Base-by-base conservation (phyloP, 2,797 vertebrate genomes). In the Neoniphon sammara region DNA sequence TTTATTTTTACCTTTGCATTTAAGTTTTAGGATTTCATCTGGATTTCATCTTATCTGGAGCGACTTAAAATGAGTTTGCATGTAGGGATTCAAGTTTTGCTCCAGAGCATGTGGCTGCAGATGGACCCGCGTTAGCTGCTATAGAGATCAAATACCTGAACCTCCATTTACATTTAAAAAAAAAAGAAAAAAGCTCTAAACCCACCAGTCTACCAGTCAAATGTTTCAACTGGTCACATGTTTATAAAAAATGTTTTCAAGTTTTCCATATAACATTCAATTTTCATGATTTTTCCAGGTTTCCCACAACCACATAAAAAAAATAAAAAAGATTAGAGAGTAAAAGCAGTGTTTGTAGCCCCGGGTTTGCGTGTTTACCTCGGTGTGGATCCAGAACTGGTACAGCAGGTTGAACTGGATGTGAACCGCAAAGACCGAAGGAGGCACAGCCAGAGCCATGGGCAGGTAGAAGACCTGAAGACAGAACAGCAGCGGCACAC, bases 331-430 rank as follows among this genome's bases (percentile, higher is more conserved):
- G 46, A 57, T 31, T 20, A 79, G 10, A 56, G 12, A 23, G 75
- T 14, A 42, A 36, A 15, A 55, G 39, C 7, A 1, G 17, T n/a
- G 18, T 21, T 3, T 36, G 6, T 64, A 15, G 14, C 9, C 10
- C 25, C 10, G 5, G 10, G 55, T 31, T 34, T 44, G 15, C 23
- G 10, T 17, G 46, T 71, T 95, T 93, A 98, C 97, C 96, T 98
- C 96, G 5, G 96, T 98, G 88, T 98, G 97, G 86, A 99, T 97
- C 97, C 97, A 99, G 92, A 98, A 97, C 82, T 98, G 97, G 89
- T 97, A 99, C 54, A 98, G 95, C 0, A 98, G 92, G 87, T 97
- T 99, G 69, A 99, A 94, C 73, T 98, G 97, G 18, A 96, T 85
- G 91, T 99, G 97, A 82, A 97, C 96, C 4, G 95, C 94, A 47